Evolutionary conservation across 2,888 invertebrate species (phyloP), one percentile per base, ranked within the genome.

Genomic region (Catocala fraxini): DNA sequence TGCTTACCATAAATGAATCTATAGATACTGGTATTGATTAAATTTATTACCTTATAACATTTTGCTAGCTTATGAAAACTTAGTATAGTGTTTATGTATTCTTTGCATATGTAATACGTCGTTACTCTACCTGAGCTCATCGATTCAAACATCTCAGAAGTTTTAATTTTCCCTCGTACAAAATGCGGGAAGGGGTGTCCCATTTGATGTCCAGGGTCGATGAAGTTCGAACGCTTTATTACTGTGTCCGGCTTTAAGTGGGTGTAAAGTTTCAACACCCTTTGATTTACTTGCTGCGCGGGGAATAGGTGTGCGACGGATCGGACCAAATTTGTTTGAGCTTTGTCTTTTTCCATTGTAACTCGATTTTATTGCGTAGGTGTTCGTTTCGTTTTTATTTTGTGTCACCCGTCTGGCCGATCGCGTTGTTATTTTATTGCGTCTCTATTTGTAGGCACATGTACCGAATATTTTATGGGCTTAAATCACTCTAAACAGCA

Each of bases 191-290:
- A 91, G 90, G 93, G 93, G 92, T 89, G 85, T 81, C 87, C 85
- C 84, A 91, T 93, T 93, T 91, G 92, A 92, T 91, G 93, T 92
- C 90, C 92, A 91, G 89, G 89, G 89, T 89, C 87, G 90, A 81
- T 87, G 88, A 93, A 93, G 91, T 93, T 93, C 91, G 92, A 89
- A 92, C 92, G 93, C 89, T 94, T 94, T 93, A 94, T 94, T 93
- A 93, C 93, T 91, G 92, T 93, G 93, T 93, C 94, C 94, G 92
- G 93, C 91, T 92, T 90, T 93, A 94, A 94, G 94, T 93, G 94
- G 94, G 94, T 93, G 94, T 93, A 93, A 93, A 94, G 93, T 94
- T 94, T 93, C 94, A 92, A 93, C 93, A 93, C 93, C 94, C 94
- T 93, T 93, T 93, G 93, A 94, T 93, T 94, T 93, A 94, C 93